Evolutionary conservation across 2,888 invertebrate species (phyloP).

Genomic region (Yponomeuta sedellus): DNA sequence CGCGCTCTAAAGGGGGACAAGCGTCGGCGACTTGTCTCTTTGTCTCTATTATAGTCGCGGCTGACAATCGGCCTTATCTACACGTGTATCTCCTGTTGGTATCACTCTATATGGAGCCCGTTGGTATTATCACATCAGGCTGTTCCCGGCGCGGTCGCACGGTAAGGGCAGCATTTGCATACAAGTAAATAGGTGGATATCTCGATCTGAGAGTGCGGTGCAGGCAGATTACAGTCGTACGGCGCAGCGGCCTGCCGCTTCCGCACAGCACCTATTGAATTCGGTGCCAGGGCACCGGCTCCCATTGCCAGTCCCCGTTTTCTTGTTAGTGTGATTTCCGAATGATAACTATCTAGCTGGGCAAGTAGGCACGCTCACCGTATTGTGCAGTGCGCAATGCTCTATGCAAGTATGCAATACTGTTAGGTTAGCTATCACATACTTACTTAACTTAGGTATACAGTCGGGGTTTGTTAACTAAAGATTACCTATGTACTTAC

Average conservation of each 20-base stretch:
- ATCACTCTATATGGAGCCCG: slow-evolving; percentile 69
- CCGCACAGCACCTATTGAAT: slow-evolving; percentile 63
- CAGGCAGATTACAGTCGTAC: slow-evolving; percentile 56
- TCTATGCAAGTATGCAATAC: neutral
- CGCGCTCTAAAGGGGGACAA: slow-evolving; percentile 24
- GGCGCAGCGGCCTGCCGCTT: slow-evolving; percentile 43
- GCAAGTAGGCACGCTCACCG: slow-evolving; percentile 28
- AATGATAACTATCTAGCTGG: slow-evolving; percentile 59
- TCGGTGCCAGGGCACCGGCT: slow-evolving; percentile 53
- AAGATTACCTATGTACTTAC: no score
- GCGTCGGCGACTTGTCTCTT: slow-evolving; percentile 55
- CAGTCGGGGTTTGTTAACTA: no score
- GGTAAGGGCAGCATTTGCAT: slow-evolving; percentile 69
- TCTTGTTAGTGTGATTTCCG: slow-evolving; percentile 67
- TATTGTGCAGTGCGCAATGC: neutral
- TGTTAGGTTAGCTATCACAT: no score
- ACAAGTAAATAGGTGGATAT: slow-evolving; percentile 57
- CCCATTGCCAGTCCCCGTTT: slow-evolving; percentile 59
- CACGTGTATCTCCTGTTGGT: slow-evolving; percentile 62
- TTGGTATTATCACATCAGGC: slow-evolving; percentile 71
- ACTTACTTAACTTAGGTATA: no score
- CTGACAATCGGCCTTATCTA: slow-evolving; percentile 58
- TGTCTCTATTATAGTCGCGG: slow-evolving; percentile 61
- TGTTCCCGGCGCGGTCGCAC: slow-evolving; percentile 54
- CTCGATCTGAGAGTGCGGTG: slow-evolving; percentile 58